Percentiles rank a stretch among this genome's conserved stretches.
phyloP scores from a whole-genome alignment of 2,888 invertebrate genomes.

The Rhyacophila evoluta region DNA sequence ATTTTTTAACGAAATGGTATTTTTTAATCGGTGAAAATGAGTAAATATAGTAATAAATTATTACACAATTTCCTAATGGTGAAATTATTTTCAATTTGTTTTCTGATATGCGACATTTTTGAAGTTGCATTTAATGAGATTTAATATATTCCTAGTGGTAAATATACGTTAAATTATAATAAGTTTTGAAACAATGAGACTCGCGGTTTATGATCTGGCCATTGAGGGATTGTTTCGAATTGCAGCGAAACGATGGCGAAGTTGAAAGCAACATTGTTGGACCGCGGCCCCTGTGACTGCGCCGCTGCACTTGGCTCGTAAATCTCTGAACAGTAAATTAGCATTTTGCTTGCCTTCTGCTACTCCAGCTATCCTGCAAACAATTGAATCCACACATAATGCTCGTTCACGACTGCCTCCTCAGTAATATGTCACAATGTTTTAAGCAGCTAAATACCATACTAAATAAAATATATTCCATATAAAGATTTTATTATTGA shows the following conservation, averaged over 20 bases:
- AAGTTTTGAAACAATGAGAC: neutral
- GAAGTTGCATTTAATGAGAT: no score
- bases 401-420: neutral
- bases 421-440: neutral
- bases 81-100: no score
- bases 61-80: no score
- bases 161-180: no score
- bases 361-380: neutral
- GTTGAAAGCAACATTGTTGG: neutral
- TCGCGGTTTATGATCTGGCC: neutral
- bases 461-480: neutral
- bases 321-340: conserved; percentile 1
- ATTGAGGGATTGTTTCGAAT: conserved; percentile 6
- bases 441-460: no score
- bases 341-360: neutral
- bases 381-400: neutral
- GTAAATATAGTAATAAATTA: no score
- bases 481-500: no score
- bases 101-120: no score
- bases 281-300: neutral
- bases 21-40: no score
- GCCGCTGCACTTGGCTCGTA: neutral
- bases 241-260: neutral
- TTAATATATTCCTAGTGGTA: no score
- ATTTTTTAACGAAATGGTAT: no score